These are phyloP conservation scores for Physella acuta DNA, from an alignment of 1,140 invertebrate genomes.

Conservation along the genomic window DNA sequence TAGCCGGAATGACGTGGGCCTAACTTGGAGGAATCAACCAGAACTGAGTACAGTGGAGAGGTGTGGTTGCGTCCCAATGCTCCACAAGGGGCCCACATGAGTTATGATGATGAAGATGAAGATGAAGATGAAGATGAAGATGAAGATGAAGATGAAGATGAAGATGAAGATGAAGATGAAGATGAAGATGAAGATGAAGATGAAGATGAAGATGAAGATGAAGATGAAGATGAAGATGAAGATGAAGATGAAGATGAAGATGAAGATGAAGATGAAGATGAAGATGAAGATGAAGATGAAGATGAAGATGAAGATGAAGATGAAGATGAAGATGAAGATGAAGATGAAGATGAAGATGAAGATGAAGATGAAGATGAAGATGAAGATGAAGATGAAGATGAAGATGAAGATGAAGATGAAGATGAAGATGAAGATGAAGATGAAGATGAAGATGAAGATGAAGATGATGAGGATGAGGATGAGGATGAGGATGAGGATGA, in stretches of 20 bases:
- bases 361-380: conserved; percentile 1
- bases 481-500: not conserved
- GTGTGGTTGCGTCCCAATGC: too few species aligned
- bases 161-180: not conserved
- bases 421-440: too few species aligned
- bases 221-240: not conserved
- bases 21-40: too few species aligned
- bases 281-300: not conserved
- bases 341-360: not conserved
- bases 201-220: not conserved
- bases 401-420: too few species aligned
- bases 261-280: conserved; percentile 1
- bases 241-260: not conserved
- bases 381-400: too few species aligned
- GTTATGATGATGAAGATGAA: too few species aligned
- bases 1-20: too few species aligned
- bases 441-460: not conserved
- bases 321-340: not conserved
- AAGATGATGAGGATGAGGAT: too few species aligned
- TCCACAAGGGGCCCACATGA: too few species aligned
- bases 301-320: not conserved
- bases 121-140: not conserved
- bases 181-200: not conserved
- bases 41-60: too few species aligned
- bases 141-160: not conserved